These are phyloP conservation scores for Sterrhoptilus dennistouni DNA, from an alignment of 2,113 vertebrate species.

Conservation along the genomic window DNA sequence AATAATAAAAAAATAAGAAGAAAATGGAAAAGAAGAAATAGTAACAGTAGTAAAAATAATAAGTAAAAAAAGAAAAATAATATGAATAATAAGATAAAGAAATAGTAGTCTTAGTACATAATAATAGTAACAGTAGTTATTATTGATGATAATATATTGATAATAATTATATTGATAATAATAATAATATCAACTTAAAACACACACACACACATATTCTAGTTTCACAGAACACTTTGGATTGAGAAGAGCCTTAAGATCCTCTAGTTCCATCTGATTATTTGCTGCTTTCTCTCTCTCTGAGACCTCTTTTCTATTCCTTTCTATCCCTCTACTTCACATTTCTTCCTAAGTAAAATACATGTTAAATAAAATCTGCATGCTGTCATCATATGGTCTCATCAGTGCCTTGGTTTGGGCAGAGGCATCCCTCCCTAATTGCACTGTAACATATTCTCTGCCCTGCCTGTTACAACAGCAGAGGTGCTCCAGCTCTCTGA, in stretches of 20 bases:
- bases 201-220: not conserved
- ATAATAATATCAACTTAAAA: not conserved
- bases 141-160: not conserved
- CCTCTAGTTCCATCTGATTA: not conserved
- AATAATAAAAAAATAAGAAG: not conserved
- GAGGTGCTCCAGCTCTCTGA: not conserved
- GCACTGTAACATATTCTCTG: not conserved
- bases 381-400: not conserved
- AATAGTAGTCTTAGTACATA: not conserved
- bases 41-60: not conserved
- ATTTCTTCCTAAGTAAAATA: not conserved
- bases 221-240: not conserved
- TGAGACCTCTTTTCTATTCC: not conserved
- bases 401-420: fast-evolving
- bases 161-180: not conserved
- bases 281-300: not conserved
- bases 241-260: not conserved
- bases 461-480: not conserved
- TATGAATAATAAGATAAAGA: not conserved
- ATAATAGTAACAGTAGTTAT: not conserved
- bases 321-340: not conserved
- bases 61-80: not conserved
- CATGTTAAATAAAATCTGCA: not conserved
- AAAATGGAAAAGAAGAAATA: not conserved
- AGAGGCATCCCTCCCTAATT: not conserved